phyloP scores from a whole-genome alignment of 2,888 invertebrate species.

The Choreutis nemorana region DNA sequence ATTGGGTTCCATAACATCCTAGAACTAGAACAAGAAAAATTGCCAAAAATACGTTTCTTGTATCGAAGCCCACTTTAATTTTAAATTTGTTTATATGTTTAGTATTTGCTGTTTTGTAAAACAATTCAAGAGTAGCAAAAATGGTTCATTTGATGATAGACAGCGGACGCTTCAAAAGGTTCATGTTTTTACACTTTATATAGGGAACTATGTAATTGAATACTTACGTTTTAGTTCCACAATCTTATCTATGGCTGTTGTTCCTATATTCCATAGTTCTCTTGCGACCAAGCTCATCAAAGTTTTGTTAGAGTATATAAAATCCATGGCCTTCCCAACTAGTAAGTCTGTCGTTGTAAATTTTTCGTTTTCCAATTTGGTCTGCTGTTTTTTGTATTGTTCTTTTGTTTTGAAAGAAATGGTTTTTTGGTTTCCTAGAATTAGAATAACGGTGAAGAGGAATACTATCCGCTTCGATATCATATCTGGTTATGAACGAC shows the following conservation, averaged over 20 bases:
- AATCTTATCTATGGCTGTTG: conserved; percentile 36
- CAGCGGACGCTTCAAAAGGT: too few relatives aligned
- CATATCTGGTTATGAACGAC: too few relatives aligned
- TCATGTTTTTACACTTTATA: neutral
- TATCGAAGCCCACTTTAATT: too few relatives aligned
- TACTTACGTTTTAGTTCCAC: conserved; percentile 29
- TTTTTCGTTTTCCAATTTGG: conserved; percentile 21
- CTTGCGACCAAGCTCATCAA: conserved; percentile 43
- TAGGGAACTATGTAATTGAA: neutral
- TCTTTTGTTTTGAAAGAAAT: conserved; percentile 27
- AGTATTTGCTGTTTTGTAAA: too few relatives aligned
- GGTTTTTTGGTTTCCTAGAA: conserved; percentile 19
- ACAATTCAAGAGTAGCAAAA: too few relatives aligned
- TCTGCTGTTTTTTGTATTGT: conserved; percentile 24
- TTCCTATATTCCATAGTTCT: conserved; percentile 47
- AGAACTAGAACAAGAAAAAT: too few relatives aligned
- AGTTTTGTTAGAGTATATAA: conserved; percentile 43
- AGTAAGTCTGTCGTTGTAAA: conserved; percentile 27
- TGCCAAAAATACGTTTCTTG: too few relatives aligned
- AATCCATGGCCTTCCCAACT: conserved; percentile 46
- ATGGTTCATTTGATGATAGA: too few relatives aligned
- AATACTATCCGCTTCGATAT: too few relatives aligned
- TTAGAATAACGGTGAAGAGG: conserved; percentile 14
- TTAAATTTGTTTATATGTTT: too few relatives aligned
- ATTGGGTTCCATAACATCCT: too few relatives aligned